phyloP scores from a whole-genome alignment of 2,888 invertebrate species.

The Parthenolecanium corni region DNA sequence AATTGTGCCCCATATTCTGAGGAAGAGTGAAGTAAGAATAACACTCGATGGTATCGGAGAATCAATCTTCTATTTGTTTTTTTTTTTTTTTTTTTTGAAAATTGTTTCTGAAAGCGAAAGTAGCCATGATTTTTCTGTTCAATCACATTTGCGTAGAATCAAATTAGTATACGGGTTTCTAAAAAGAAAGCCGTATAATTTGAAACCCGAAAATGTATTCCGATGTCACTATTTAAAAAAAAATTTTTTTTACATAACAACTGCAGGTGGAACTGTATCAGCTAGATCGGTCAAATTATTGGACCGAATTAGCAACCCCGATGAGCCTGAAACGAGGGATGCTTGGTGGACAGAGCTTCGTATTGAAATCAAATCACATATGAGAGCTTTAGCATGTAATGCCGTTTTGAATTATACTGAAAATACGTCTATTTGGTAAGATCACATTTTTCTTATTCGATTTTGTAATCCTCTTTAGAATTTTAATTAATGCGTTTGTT shows the following conservation, averaged over 20 bases:
- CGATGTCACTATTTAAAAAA: too few relatives aligned
- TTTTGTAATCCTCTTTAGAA: too few relatives aligned
- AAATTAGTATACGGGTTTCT: too few relatives aligned
- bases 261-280: constrained; percentile 63
- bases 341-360: constrained; percentile 95
- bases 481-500: neutral
- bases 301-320: constrained; percentile 67
- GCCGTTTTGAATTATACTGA: constrained; percentile 91
- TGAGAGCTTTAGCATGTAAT: constrained; percentile 81
- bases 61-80: too few relatives aligned
- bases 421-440: constrained; percentile 79
- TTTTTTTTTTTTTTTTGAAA: neutral
- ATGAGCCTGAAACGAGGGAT: constrained; percentile 83
- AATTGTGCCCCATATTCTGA: neutral
- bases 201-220: too few relatives aligned
- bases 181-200: too few relatives aligned
- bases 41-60: too few relatives aligned
- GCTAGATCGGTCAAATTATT: constrained; percentile 72
- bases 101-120: too few relatives aligned
- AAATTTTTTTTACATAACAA: too few relatives aligned
- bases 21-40: too few relatives aligned
- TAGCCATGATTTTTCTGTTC: too few relatives aligned
- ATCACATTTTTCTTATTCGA: constrained; percentile 5
- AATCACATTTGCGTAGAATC: too few relatives aligned
- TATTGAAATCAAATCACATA: constrained; percentile 89